Conservation (phyloP, 2,113 vertebrate species). For the Onychostoma macrolepis region DNA sequence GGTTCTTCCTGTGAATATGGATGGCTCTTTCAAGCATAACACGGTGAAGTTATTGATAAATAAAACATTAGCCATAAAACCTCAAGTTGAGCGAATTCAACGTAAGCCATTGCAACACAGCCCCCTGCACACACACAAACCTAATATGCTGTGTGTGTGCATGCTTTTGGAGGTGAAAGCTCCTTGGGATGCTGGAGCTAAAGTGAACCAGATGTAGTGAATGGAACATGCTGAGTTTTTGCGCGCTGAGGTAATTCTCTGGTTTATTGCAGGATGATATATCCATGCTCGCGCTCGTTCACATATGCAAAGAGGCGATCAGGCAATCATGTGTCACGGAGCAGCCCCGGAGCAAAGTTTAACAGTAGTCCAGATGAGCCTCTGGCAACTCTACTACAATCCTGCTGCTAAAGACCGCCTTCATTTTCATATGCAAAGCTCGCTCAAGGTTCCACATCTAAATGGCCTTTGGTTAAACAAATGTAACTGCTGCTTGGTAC, state of each 20-base stretch:
- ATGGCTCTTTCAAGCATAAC: conserved; percentile 60
- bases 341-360: conserved; percentile 17
- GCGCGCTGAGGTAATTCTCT: conserved; percentile 69
- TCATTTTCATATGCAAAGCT: conserved; percentile 34
- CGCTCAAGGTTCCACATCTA: neutral
- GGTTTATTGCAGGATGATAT: conserved; percentile 55
- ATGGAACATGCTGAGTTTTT: conserved; percentile 69
- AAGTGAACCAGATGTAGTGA: conserved; percentile 79
- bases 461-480: conserved; percentile 8
- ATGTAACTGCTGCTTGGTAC: neutral
- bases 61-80: conserved; percentile 63
- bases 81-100: conserved; percentile 58
- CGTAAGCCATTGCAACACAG: conserved; percentile 56
- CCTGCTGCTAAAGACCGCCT: neutral
- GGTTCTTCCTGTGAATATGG: conserved; percentile 52
- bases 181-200: conserved; percentile 72
- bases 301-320: conserved; percentile 50
- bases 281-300: conserved; percentile 42
- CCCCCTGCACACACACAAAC: conserved; percentile 52
- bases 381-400: conserved; percentile 8
- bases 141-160: conserved; percentile 49
- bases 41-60: conserved; percentile 58
- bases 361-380: conserved; percentile 41
- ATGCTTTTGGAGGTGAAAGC: conserved; percentile 59
- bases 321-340: conserved; percentile 33